Percentiles rank a stretch among this genome's conserved stretches.
phyloP scores from a whole-genome alignment of 2,113 vertebrate species.

The Rana temporaria region DNA sequence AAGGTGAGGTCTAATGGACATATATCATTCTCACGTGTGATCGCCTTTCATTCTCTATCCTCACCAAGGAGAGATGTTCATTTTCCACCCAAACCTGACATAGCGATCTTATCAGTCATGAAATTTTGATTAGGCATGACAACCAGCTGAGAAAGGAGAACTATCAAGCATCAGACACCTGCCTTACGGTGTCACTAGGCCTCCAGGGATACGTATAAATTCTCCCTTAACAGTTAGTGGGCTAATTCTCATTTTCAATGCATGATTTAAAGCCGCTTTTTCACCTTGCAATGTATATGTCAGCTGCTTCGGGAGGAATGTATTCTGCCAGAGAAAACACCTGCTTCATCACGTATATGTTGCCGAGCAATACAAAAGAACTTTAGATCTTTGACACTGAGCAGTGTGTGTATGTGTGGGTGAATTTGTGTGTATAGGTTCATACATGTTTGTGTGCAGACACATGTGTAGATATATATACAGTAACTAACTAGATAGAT shows the following conservation, averaged over 20 bases:
- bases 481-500: too few species aligned
- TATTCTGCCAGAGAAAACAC: constrained; percentile 44
- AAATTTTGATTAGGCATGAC: constrained; percentile 54
- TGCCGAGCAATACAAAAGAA: not conserved
- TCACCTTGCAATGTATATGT: constrained; percentile 47
- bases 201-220: constrained; percentile 47
- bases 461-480: too few species aligned
- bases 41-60: constrained; percentile 30
- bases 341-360: constrained; percentile 32
- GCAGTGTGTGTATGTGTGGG: too few species aligned
- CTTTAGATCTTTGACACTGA: too few species aligned
- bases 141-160: constrained; percentile 56
- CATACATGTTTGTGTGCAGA: too few species aligned
- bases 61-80: constrained; percentile 27
- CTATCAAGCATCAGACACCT: constrained; percentile 55
- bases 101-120: constrained; percentile 56
- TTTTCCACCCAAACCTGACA: constrained; percentile 53
- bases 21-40: constrained; percentile 31
- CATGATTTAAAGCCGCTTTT: constrained; percentile 49
- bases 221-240: constrained; percentile 55
- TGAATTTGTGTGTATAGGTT: too few species aligned
- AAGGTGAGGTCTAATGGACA: constrained; percentile 20
- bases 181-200: constrained; percentile 50
- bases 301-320: not conserved
- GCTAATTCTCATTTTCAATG: constrained; percentile 53